Evolutionary conservation across 2,797 vertebrate genomes (phyloP).

Genomic region (Clarias laeviceps): DNA sequence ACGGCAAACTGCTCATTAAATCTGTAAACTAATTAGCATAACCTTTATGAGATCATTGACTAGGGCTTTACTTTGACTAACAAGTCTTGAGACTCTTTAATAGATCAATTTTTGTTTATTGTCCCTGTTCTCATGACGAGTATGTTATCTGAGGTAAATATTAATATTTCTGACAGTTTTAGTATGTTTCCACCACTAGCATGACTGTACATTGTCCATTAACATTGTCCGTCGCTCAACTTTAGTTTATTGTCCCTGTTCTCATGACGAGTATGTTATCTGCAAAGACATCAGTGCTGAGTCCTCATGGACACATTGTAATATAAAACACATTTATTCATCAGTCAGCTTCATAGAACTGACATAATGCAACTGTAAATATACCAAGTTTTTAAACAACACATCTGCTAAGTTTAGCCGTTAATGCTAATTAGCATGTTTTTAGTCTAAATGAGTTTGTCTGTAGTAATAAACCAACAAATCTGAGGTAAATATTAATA

Average conservation of each 20-base stretch:
- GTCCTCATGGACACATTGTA: neutral
- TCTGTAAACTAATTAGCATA: neutral
- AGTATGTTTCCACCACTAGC: no score
- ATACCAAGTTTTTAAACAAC: neutral
- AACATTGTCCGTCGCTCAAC: neutral
- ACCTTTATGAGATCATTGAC: neutral
- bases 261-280: neutral
- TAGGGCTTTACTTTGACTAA: neutral
- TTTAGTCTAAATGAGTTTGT: neutral
- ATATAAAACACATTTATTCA: neutral
- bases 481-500: neutral
- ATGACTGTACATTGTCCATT: no score
- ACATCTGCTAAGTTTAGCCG: neutral
- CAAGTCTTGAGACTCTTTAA: neutral
- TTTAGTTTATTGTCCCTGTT: neutral
- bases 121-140: neutral
- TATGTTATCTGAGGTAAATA: no score
- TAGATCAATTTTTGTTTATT: neutral
- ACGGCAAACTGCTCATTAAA: neutral
- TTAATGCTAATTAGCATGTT: neutral
- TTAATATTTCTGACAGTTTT: no score
- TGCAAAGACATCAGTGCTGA: conserved; percentile 12
- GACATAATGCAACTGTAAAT: neutral
- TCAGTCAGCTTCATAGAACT: neutral
- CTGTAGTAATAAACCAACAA: neutral